Evolutionary conservation across 2,113 vertebrate species (phyloP).

Genomic region (Typhlomys cinereus): DNA sequence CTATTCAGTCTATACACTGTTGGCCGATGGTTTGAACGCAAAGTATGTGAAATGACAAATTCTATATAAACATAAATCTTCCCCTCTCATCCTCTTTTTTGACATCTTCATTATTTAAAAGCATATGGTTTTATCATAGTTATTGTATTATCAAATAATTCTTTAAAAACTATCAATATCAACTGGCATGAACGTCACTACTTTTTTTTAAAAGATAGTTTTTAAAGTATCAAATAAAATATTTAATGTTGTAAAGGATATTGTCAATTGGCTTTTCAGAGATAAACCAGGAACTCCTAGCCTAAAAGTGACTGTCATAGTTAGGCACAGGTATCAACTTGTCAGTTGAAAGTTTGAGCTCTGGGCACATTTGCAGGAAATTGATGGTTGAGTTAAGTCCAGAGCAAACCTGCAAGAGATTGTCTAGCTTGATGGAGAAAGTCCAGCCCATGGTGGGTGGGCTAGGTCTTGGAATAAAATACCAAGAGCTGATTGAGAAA

Average conservation of each 20-base stretch:
- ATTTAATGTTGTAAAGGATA: neutral
- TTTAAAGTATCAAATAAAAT: conserved; percentile 1
- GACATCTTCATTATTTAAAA: conserved; percentile 23
- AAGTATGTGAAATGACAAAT: neutral
- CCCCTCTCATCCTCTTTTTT: neutral
- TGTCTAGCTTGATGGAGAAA: too few relatives aligned
- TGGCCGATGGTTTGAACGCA: neutral
- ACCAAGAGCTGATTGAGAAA: too few relatives aligned
- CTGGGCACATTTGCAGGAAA: too few relatives aligned
- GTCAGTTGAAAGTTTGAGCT: too few relatives aligned
- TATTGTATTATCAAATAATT: neutral
- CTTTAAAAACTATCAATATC: too few relatives aligned
- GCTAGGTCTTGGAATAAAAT: too few relatives aligned
- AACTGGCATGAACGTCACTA: too few relatives aligned
- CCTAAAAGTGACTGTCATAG: neutral
- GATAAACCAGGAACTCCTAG: neutral
- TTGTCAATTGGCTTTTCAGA: neutral
- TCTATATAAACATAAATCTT: neutral
- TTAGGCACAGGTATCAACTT: too few relatives aligned
- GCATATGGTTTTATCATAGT: neutral
- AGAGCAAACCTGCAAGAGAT: too few relatives aligned
- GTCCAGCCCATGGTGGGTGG: too few relatives aligned
- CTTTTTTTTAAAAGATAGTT: too few relatives aligned
- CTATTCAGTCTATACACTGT: neutral
- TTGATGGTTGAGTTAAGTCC: too few relatives aligned